phyloP scores from a whole-genome alignment of 2,888 invertebrate species.

The Venusia cambrica region DNA sequence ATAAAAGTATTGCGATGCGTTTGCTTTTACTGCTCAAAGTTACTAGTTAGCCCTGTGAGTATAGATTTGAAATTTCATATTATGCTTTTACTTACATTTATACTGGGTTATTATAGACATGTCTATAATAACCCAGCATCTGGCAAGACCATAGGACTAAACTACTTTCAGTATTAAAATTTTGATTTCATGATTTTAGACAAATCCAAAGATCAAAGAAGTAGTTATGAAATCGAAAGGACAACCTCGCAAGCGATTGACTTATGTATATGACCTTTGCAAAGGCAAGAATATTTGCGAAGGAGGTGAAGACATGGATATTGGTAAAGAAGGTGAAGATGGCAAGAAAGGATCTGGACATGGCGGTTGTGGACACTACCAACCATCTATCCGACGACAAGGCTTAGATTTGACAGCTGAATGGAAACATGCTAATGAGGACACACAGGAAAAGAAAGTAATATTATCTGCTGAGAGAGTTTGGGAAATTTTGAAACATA shows the following conservation, averaged over 20 bases:
- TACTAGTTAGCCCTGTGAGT: conserved; percentile 96
- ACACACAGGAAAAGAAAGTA: conserved; percentile 98
- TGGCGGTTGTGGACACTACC: conserved; percentile 99
- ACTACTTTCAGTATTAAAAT: too few relatives aligned
- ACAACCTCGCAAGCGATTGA: conserved; percentile 95
- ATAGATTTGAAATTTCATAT: too few relatives aligned
- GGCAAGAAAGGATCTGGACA: conserved; percentile 84
- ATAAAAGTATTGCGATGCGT: conserved; percentile 99
- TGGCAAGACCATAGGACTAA: too few relatives aligned
- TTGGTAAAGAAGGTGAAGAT: conserved; percentile 88
- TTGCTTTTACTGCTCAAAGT: conserved; percentile 98
- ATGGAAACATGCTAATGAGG: conserved; percentile 99
- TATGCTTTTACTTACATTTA: conserved; percentile 2
- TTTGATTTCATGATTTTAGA: conserved; percentile 75
- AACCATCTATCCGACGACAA: conserved; percentile 93
- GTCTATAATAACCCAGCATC: too few relatives aligned
- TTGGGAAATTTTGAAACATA: conserved; percentile 97
- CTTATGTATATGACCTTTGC: conserved; percentile 98
- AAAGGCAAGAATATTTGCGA: conserved; percentile 99
- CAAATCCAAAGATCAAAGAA: conserved; percentile 95
- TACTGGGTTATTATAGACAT: too few relatives aligned
- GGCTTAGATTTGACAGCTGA: conserved; percentile 97
- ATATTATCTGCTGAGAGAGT: conserved; percentile 96
- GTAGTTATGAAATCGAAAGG: conserved; percentile 97
- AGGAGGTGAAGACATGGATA: conserved; percentile 98